Evolutionary conservation across 2,113 vertebrate species (phyloP), one percentile per base, ranked within the genome.

Genomic region (Rhipidura dahli): DNA sequence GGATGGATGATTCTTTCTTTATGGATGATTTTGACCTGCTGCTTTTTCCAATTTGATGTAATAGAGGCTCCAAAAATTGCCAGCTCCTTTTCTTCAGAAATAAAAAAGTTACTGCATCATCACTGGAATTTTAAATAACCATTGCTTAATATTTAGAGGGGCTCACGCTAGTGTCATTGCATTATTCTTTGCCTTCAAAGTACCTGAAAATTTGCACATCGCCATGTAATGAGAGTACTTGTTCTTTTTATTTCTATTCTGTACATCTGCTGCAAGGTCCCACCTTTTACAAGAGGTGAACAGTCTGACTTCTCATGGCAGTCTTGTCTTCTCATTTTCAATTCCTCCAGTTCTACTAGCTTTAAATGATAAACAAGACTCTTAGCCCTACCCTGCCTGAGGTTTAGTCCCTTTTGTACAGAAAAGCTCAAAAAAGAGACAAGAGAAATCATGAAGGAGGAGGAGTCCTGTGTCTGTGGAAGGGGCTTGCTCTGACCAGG

Each of bases 1-100:
- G 45, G 20, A 21, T 15, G 17, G 28, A 6, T 3, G 3, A 60
- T 82, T 85, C 19, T 21, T 44, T 8, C 13, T 51, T 45, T 57
- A 21, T 17, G 18, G 30, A 6, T 3, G 4, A 56, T 83, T 86
- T 83, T 86, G 35, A 76, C 39, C 28, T 13, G 15, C 10, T 68
- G 11, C 7, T 53, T 84, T 77, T 82, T 10, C 42, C 14, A 8
- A 10, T 84, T 47, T 63, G 15, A 80, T 7, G 47, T 20, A 57
- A n/a, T 33, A 76, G 20, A 0, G 0, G 2, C 35, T 68, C 27
- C 2, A 40, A n/a, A 77, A 63, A 69, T 49, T 31, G 16, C 6
- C 9, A 53, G 28, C 4, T 49, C 1, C 2, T 39, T 17, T 60
- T 78, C 11, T 8, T 88, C n/a, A 56, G 50, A 57, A 85, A 57